Conservation (phyloP, 1,140 invertebrate species). For the Phthorimaea operculella region DNA sequence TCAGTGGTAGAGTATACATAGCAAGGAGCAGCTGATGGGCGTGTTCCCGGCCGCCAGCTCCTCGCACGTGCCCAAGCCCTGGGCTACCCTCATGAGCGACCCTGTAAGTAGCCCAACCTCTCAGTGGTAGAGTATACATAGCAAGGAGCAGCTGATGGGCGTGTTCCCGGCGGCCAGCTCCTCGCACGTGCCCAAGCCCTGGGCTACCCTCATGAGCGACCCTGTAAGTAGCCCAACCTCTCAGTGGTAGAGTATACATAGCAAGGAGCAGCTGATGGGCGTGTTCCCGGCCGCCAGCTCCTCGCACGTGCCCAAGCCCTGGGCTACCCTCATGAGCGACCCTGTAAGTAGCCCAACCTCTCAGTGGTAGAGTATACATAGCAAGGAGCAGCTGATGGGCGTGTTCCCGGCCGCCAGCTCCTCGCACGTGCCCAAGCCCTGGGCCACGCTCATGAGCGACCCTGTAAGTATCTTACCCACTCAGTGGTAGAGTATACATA, state of each 20-base stretch:
- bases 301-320: background rate
- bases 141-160: conserved; percentile 97
- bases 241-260: no score
- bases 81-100: conserved; percentile 95
- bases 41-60: conserved; percentile 98
- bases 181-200: background rate
- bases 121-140: no score
- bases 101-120: background rate
- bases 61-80: conserved; percentile 91
- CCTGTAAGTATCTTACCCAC: conserved; percentile 72
- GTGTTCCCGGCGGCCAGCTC: no score
- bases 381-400: conserved; percentile 85
- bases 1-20: no score
- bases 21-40: conserved; percentile 98
- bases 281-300: no score
- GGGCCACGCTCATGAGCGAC: conserved; percentile 78
- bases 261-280: conserved; percentile 97
- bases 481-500: no score
- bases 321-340: conserved; percentile 79
- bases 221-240: conserved; percentile 85
- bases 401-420: no score
- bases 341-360: conserved; percentile 85
- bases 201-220: conserved; percentile 79
- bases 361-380: no score
- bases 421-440: background rate